A percentile compares a stretch with the other conserved stretches of the same genome.
phyloP scores from a whole-genome alignment of 2,888 invertebrate species.

The Chrysodeixis includens region DNA sequence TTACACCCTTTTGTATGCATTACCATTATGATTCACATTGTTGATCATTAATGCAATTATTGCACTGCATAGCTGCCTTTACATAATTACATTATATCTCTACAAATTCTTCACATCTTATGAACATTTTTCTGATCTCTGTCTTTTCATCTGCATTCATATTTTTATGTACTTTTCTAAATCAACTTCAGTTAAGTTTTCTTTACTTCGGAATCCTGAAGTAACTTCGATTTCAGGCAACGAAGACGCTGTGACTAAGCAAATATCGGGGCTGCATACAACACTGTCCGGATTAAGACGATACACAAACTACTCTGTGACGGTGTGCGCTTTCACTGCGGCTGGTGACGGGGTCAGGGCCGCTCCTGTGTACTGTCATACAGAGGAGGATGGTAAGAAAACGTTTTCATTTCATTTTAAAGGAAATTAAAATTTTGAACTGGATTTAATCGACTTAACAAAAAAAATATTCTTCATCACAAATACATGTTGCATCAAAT shows the following conservation, averaged over 20 bases:
- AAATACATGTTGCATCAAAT: too few relatives aligned
- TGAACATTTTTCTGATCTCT: neutral
- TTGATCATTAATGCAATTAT: neutral
- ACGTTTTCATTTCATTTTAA: too few relatives aligned
- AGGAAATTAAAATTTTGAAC: too few relatives aligned
- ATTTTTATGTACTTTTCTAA: constrained; percentile 18
- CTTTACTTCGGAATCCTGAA: constrained; percentile 53
- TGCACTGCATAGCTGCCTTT: neutral
- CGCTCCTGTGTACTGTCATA: constrained; percentile 95
- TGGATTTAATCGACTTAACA: neutral
- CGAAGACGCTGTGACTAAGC: constrained; percentile 94
- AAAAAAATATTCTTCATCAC: too few relatives aligned
- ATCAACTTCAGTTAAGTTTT: constrained; percentile 45
- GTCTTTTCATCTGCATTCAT: neutral
- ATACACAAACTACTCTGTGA: constrained; percentile 97
- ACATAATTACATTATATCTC: neutral
- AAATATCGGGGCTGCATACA: constrained; percentile 91
- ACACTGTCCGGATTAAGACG: constrained; percentile 93
- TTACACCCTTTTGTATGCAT: constrained; percentile 12
- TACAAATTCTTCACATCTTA: neutral
- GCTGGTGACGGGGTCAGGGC: constrained; percentile 97
- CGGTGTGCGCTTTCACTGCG: constrained; percentile 96
- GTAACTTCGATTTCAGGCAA: constrained; percentile 86
- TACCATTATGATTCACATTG: neutral
- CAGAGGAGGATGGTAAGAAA: constrained; percentile 95